Percentiles rank a stretch among this genome's conserved stretches.
These are phyloP conservation scores for Mormyrus iriodes DNA, from an alignment of 2,113 vertebrate genomes.

Conservation along the genomic window DNA sequence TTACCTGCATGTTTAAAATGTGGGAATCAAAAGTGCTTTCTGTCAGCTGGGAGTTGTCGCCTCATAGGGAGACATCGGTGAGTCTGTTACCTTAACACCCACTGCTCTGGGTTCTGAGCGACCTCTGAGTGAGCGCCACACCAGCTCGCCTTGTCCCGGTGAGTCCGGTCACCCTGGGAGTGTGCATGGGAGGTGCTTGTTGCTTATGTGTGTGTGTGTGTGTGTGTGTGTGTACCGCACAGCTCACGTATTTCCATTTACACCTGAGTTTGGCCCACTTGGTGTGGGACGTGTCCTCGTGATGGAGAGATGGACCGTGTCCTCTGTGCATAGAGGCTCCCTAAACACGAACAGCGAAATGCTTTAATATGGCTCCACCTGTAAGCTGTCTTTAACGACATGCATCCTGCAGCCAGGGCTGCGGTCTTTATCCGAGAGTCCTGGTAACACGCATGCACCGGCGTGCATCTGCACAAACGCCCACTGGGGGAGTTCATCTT, in stretches of 20 bases:
- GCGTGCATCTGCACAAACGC: not conserved
- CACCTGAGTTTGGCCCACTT: not conserved
- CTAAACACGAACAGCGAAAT: not conserved
- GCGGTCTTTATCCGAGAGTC: not conserved
- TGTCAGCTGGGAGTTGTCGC: not conserved
- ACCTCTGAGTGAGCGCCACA: conserved; percentile 52
- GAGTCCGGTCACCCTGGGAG: conserved; percentile 39
- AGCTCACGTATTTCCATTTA: not conserved
- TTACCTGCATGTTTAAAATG: not conserved
- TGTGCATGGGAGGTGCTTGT: conserved; percentile 36
- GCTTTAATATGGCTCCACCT: not conserved
- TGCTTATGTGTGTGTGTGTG: conserved; percentile 39
- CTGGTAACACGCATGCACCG: not conserved
- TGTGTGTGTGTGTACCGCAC: conserved; percentile 31
- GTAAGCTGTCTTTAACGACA: not conserved
- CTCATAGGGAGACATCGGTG: not conserved
- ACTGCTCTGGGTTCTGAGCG: conserved; percentile 43
- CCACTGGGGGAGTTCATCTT: not conserved
- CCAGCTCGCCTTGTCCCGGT: conserved; percentile 55
- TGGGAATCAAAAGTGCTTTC: not conserved
- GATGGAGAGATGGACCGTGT: not conserved
- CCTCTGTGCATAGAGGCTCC: not conserved
- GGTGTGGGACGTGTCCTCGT: not conserved
- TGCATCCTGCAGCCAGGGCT: not conserved
- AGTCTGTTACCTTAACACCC: not conserved